phyloP scores from a whole-genome alignment of 30 jellyfish, hydroid and myxozoan genomes.

The Mastigias papua region DNA sequence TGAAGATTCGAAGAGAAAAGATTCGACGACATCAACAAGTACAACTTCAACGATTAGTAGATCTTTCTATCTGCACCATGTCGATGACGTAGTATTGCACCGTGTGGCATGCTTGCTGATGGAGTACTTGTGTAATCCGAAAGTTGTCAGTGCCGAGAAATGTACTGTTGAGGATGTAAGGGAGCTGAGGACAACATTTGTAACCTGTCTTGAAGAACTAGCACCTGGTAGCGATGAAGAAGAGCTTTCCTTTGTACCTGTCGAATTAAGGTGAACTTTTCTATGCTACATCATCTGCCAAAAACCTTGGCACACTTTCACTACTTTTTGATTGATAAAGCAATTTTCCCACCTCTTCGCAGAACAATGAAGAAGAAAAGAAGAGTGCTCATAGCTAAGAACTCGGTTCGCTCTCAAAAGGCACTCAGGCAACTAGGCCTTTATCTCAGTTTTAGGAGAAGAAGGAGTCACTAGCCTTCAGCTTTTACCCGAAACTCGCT shows the following conservation, averaged over 20 bases:
- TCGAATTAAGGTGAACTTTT: constrained; percentile 35
- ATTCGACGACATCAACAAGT: constrained; percentile 19
- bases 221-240: constrained; percentile 52
- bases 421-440: too few species aligned
- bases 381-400: too few species aligned
- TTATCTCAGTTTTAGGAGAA: too few species aligned
- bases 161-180: constrained; percentile 37
- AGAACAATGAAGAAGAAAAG: too few species aligned
- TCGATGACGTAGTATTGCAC: constrained; percentile 55
- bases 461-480: too few species aligned
- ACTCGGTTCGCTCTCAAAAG: too few species aligned
- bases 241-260: constrained; percentile 43
- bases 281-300: too few species aligned
- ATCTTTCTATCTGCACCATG: constrained; percentile 17
- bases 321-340: too few species aligned
- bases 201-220: constrained; percentile 33
- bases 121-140: constrained; percentile 47
- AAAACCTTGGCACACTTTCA: too few species aligned
- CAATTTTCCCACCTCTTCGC: too few species aligned
- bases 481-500: too few species aligned
- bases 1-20: neutral
- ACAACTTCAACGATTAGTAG: constrained; percentile 31
- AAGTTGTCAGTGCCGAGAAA: constrained; percentile 39
- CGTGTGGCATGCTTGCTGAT: constrained; percentile 12
- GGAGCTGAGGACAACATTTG: constrained; percentile 28